Percentiles rank a stretch among this genome's conserved stretches.
Conservation (phyloP, 1,140 invertebrate genomes). For the Aricia agestis region DNA sequence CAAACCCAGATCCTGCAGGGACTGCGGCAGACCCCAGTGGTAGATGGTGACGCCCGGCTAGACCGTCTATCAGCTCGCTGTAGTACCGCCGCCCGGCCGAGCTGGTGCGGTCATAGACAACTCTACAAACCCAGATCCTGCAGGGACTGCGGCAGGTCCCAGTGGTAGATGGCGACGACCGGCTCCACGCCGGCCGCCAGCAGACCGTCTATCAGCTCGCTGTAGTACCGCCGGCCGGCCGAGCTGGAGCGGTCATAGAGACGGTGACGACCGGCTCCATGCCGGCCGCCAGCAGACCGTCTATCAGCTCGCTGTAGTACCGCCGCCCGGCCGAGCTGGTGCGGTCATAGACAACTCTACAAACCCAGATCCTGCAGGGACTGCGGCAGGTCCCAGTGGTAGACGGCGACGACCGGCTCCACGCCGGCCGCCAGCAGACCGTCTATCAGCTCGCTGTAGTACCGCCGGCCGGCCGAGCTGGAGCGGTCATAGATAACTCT, state of each 20-base stretch:
- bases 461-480: no score
- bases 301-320: no score
- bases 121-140: conserved; percentile 38
- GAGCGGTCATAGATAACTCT: no score
- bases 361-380: no score
- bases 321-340: no score
- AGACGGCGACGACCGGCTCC: no score
- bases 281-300: no score
- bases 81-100: conserved; percentile 66
- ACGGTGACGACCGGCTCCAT: no score
- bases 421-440: no score
- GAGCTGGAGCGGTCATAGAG: conserved; percentile 72
- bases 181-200: conserved; percentile 71
- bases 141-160: conserved; percentile 37
- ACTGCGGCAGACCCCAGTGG: conserved; percentile 41
- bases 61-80: conserved; percentile 74
- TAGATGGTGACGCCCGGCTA: conserved; percentile 70
- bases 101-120: conserved; percentile 67
- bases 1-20: conserved; percentile 38
- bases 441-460: no score
- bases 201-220: conserved; percentile 75
- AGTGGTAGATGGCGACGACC: conserved; percentile 51
- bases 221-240: conserved; percentile 69
- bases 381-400: no score
- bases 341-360: no score